Conservation (phyloP, 2,888 invertebrate genomes). For the Pecten maximus region DNA sequence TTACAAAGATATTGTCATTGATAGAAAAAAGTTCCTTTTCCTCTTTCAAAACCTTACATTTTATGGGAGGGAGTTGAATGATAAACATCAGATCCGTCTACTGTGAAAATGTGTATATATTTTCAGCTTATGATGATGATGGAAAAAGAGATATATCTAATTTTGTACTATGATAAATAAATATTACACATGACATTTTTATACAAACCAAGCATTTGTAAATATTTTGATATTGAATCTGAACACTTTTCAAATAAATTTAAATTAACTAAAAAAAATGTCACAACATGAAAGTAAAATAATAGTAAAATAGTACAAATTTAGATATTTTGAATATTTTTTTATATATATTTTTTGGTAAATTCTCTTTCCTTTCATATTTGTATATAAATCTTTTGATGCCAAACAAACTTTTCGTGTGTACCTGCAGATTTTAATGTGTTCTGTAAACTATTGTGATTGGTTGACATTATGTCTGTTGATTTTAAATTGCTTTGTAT, state of each 20-base stretch:
- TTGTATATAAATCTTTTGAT: background rate
- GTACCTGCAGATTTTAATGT: conserved; percentile 15
- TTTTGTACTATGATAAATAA: background rate
- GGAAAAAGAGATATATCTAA: background rate
- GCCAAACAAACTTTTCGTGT: background rate
- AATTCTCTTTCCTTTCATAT: background rate
- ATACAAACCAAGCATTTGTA: background rate
- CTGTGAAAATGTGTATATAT: background rate
- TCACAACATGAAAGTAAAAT: too few species aligned
- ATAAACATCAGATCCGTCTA: background rate
- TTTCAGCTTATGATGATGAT: background rate
- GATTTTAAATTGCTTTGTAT: conserved; percentile 20
- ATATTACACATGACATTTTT: background rate
- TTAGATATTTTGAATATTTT: conserved; percentile 7
- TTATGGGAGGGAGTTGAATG: background rate
- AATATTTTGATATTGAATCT: background rate
- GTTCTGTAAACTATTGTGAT: conserved; percentile 17
- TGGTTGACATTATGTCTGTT: conserved; percentile 12
- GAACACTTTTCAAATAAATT: background rate
- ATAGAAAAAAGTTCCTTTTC: too few species aligned
- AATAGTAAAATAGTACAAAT: background rate
- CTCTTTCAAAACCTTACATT: too few species aligned
- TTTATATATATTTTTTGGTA: background rate
- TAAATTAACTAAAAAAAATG: background rate
- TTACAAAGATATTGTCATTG: background rate